Base-by-base conservation (phyloP, 2,888 invertebrate genomes). In the Ephialtes manifestator region DNA sequence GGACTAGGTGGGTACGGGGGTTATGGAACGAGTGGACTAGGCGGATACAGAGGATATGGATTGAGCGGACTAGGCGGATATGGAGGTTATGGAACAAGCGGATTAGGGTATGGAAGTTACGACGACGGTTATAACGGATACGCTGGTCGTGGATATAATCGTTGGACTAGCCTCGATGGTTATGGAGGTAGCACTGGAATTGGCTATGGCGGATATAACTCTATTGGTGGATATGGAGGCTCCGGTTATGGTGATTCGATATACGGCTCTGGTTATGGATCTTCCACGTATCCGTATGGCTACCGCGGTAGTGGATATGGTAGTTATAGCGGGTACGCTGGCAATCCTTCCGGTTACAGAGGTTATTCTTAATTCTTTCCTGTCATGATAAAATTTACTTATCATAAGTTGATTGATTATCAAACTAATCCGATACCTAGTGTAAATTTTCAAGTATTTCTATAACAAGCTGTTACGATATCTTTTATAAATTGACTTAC, bases 261-360 rank as follows among this genome's bases (percentile, higher is more conserved):
- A 60, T 87, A 87, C 55, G 88, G 88, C 11, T 77, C 83, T 10
- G 70, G 53, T 2, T 71, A 84, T n/a, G 75, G 75, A 48, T 58
- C 74, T 15, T 70, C 70, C 3, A 48, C 65, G 2, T 84, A 84
- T 71, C 81, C 84, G 13, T 78, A 70, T 53, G 74, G 58, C 8
- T 77, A 74, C 70, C 83, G 79, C 35, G 70, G 79, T 11, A 65
- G 43, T 80, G 82, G 87, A 46, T 87, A 86, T 60, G 88, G 88
- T 13, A 53, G 71, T n/a, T 87, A 87, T 5, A 70, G 72, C 10
- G 72, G 77, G 0, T 80, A 75, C 18, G 28, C 79, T 10, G 85
- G 88, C 28, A 88, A 89, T 84, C 92, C 91, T 0, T 87, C 92
- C 4, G 92, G 92, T 28, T 92, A 92, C 83, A 88, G 91, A 71